Evolutionary conservation across 2,113 vertebrate genomes (phyloP), one percentile per base, ranked within the genome.

Genomic region (Hippocampus abdominalis): DNA sequence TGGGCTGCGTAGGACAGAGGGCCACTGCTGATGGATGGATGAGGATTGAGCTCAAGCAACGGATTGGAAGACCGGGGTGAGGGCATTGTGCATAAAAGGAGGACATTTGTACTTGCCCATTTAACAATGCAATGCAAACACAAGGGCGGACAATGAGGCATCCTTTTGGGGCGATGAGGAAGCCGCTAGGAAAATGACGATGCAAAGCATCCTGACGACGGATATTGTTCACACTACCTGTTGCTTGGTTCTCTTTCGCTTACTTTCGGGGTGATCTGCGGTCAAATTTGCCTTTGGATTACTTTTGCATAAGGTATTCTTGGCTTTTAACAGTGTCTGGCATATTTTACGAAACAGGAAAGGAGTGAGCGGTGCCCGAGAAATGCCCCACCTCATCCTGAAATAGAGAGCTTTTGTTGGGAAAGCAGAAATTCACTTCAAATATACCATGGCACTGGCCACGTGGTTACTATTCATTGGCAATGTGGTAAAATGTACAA

Each of bases 141-240:
- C 46, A 65, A 69, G 60, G 64, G 4, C 63, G 84, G 74, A 87
- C 88, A 89, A 91, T 90, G 84, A 86, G 79, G 80, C 81, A 70
- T 68, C 82, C 84, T 84, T 84, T 84, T 83, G 72, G 80, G 81
- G 74, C 67, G 68, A 83, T 77, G 80, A 84, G 87, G 85, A 87
- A 84, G 85, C 86, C 81, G 80, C 77, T 80, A 93, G 90, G 91
- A 82, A 92, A 93, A 91, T 90, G 68, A 79, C 74, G 84, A 92
- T 92, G 91, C 92, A 93, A 93, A 93, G 84, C 72, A 27, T 74
- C 68, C 64, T 68, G 0, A 36, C 51, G 20, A 44, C 32, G 56
- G 51, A 84, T 69, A 89, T 91, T 92, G 88, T 92, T 88, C 77
- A 20, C 53, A 71, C 15, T 56, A 62, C 71, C 82, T 83, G 68